Percentiles rank a stretch among this genome's conserved stretches.
These are phyloP conservation scores for Hylomyscus alleni DNA, from an alignment of 2,797 vertebrate genomes.

Conservation along the genomic window DNA sequence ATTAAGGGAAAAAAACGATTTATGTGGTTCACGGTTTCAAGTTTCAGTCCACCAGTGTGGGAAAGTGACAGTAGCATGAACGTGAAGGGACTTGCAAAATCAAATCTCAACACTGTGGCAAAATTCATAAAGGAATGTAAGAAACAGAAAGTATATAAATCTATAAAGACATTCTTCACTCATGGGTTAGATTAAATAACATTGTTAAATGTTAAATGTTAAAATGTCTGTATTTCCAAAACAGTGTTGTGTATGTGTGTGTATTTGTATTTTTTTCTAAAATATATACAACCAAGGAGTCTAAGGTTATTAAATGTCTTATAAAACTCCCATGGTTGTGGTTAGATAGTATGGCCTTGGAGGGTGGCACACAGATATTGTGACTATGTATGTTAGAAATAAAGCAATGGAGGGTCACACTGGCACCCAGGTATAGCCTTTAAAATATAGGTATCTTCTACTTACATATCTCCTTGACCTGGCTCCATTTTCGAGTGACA, in stretches of 20 bases:
- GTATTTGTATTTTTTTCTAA: neutral
- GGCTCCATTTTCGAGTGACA: neutral
- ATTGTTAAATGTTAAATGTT: neutral
- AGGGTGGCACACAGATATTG: neutral
- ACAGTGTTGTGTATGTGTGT: neutral
- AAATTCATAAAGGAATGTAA: neutral
- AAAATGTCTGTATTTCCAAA: neutral
- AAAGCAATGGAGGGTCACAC: neutral
- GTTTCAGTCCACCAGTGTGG: neutral
- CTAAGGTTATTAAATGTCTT: neutral
- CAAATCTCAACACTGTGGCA: neutral
- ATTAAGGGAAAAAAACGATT: neutral
- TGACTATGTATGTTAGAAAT: too few species aligned
- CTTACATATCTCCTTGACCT: neutral
- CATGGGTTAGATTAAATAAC: neutral
- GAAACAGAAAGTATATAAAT: neutral
- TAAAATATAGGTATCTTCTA: neutral
- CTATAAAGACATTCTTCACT: neutral
- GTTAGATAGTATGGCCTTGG: neutral
- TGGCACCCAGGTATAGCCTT: neutral
- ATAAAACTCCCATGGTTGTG: neutral
- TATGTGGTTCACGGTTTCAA: neutral
- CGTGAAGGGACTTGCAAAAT: neutral
- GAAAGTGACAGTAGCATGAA: neutral
- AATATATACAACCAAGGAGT: neutral